Conservation (phyloP, 2,888 invertebrate species). For the Watsonalla binaria region DNA sequence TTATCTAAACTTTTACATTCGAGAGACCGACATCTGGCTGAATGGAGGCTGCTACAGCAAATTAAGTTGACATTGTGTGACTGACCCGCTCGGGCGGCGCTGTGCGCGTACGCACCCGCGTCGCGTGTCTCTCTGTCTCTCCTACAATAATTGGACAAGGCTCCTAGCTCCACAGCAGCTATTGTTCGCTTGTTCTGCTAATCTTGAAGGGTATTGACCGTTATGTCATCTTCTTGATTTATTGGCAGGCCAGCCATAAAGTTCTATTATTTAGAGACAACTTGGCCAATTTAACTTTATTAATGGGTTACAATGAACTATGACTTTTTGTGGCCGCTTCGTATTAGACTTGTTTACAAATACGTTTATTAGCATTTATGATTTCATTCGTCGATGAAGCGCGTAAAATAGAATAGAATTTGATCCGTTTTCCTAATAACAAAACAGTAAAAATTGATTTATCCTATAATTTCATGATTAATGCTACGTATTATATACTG, state of each 20-base stretch:
- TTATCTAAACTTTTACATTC: slow-evolving; percentile 66
- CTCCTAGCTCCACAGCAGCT: slow-evolving; percentile 12
- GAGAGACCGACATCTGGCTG: slow-evolving; percentile 39
- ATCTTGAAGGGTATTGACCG: background rate
- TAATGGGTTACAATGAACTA: slow-evolving; percentile 20
- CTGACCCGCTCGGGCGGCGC: slow-evolving; percentile 39
- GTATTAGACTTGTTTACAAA: slow-evolving; percentile 6
- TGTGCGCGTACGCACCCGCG: slow-evolving; percentile 20
- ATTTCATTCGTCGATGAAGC: background rate
- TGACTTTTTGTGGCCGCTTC: slow-evolving; percentile 3
- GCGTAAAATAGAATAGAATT: background rate
- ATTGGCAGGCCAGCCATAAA: slow-evolving; percentile 13
- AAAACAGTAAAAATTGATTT: background rate
- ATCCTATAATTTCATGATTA: no score
- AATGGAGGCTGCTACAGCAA: slow-evolving; percentile 44
- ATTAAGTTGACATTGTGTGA: slow-evolving; percentile 50
- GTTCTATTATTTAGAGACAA: slow-evolving; percentile 9
- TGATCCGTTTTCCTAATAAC: background rate
- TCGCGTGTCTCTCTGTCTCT: background rate
- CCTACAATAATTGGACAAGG: slow-evolving; percentile 22
- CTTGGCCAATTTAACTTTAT: slow-evolving; percentile 16
- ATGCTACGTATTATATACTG: no score
- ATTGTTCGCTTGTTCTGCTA: background rate
- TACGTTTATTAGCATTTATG: slow-evolving; percentile 1
- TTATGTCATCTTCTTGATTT: slow-evolving; percentile 9